Conservation (phyloP, 2,113 vertebrate species). For the Varanus salvator region DNA sequence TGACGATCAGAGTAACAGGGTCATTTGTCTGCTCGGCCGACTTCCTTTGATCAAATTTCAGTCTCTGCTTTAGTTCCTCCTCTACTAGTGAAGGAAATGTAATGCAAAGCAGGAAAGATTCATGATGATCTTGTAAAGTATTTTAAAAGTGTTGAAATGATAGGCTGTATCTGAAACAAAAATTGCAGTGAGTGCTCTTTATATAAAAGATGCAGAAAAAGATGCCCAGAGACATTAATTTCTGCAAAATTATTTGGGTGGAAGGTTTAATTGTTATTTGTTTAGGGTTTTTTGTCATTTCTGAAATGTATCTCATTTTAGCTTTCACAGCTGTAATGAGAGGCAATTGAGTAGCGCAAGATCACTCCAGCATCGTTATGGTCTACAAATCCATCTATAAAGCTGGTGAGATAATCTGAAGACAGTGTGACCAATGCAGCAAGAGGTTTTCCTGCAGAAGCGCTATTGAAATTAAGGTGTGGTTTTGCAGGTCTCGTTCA, state of each 20-base stretch:
- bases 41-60: background rate
- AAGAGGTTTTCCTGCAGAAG: background rate
- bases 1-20: background rate
- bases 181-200: background rate
- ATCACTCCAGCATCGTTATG: background rate
- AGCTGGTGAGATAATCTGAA: background rate
- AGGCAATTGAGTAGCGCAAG: background rate
- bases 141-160: background rate
- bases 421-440: background rate
- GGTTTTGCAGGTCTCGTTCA: background rate
- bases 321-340: background rate
- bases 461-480: background rate
- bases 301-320: background rate
- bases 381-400: background rate
- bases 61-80: background rate
- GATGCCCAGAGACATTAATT: background rate
- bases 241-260: background rate
- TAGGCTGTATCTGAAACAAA: background rate
- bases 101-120: background rate
- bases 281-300: background rate
- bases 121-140: background rate
- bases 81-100: no score
- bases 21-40: background rate
- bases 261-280: background rate
- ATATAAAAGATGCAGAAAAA: background rate